A percentile compares a stretch with the other conserved stretches of the same genome.
Conservation (phyloP, 1,140 invertebrate genomes). For the Lucilia sericata region DNA sequence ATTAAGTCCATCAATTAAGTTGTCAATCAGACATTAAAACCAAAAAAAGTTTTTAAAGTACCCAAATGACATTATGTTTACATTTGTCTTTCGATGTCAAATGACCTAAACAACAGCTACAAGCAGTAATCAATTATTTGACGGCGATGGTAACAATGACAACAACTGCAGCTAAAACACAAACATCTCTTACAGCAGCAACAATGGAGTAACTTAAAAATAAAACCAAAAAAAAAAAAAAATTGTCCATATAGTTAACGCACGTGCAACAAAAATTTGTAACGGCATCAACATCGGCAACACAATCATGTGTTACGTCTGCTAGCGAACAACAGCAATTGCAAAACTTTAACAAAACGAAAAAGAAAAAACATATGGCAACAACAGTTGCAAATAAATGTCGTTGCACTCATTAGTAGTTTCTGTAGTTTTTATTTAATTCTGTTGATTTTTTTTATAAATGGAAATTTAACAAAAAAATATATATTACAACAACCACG, state of each 20-base stretch:
- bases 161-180: neutral
- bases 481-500: neutral
- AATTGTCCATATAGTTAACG: slow-evolving; percentile 27
- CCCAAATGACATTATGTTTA: slow-evolving; percentile 37
- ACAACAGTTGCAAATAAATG: slow-evolving; percentile 40
- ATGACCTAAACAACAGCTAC: slow-evolving; percentile 26
- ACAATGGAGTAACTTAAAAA: neutral
- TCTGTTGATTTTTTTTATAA: slow-evolving; percentile 8
- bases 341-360: neutral
- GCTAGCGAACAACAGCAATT: neutral
- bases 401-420: slow-evolving; percentile 39
- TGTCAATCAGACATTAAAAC: slow-evolving; percentile 11
- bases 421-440: neutral
- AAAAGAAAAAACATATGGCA: slow-evolving; percentile 2
- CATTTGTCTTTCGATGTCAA: slow-evolving; percentile 30
- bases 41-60: slow-evolving; percentile 3
- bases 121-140: slow-evolving; percentile 37
- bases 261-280: slow-evolving; percentile 43
- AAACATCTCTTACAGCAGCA: neutral
- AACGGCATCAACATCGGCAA: slow-evolving; percentile 32
- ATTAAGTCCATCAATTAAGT: slow-evolving; percentile 36
- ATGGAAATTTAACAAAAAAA: neutral
- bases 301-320: neutral
- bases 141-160: neutral
- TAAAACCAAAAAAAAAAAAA: neutral